Conservation (phyloP, 2,797 vertebrate species). For the Psittacula derbiana region DNA sequence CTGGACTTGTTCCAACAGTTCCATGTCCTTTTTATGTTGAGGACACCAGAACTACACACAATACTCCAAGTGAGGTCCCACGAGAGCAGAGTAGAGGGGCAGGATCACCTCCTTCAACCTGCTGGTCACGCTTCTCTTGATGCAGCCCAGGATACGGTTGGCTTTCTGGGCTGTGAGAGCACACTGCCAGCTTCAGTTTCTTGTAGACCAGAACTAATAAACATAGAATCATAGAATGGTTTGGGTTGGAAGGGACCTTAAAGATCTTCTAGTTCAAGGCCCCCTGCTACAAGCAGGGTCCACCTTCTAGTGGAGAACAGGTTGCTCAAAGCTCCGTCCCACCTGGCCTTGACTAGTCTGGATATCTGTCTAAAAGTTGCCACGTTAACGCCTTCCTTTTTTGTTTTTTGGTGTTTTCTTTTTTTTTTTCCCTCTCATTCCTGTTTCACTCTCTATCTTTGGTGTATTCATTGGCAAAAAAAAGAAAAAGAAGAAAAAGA, state of each 20-base stretch:
- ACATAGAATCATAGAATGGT: not conserved
- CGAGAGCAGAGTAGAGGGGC: too few species aligned
- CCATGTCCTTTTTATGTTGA: too few species aligned
- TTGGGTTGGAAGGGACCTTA: not conserved
- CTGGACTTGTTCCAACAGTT: too few species aligned
- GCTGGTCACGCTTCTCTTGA: too few species aligned
- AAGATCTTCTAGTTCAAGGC: not conserved
- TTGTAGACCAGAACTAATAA: too few species aligned
- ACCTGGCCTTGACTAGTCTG: not conserved
- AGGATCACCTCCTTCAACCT: too few species aligned
- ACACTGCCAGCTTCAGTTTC: too few species aligned
- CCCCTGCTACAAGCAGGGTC: not conserved
- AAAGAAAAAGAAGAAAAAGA: fast-evolving
- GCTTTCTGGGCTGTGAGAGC: too few species aligned
- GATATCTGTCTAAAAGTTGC: not conserved
- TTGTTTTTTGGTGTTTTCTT: not conserved
- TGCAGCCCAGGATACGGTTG: too few species aligned
- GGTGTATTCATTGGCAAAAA: not conserved
- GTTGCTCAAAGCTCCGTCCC: not conserved
- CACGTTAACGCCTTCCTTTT: fast-evolving
- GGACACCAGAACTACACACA: too few species aligned
- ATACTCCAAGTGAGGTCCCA: too few species aligned
- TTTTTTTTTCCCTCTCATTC: not conserved
- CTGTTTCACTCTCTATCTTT: not conserved
- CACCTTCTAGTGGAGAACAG: not conserved